Evolutionary conservation across 1,140 invertebrate genomes (phyloP), one percentile per base, ranked within the genome.

Genomic region (Wasmannia auropunctata): DNA sequence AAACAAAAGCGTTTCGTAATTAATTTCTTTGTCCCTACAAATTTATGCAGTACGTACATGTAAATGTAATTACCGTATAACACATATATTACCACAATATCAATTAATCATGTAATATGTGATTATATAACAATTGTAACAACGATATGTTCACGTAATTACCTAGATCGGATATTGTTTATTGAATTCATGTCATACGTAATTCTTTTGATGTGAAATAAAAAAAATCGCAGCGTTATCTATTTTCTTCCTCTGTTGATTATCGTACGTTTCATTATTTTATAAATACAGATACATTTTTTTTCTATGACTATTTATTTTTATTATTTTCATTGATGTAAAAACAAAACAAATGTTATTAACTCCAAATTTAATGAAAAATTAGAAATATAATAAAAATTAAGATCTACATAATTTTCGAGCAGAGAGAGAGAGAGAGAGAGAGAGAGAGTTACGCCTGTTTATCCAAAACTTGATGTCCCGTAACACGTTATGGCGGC

Each of bases 1-100:
- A 83, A 83, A 83, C 28, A 72, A 72, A 72, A 31, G 19, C 19
- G 7, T 58, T 58, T 74, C n/a, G n/a, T 74, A 83, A 74, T 83
- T 72, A 40, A 67, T 25, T 81, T 70, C 34, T 81, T 72, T 4
- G n/a, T 74, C 8, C n/a, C 19, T 40, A 56, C 8, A 46, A 80
- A 60, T 83, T 74, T 83, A 58, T 58, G 4, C 7, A 46, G 16
- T n/a, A 34, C 25, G 56, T 43, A 46, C 28, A 34, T 22, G 56
- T 43, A 46, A 81, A 81, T 58, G 19, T 43, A 46, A 83, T 83
- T 72, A 58, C 11, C 14, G 0, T 56, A 22, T 25, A 58, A 16
- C 40, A 31, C 3, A 60, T 60, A 72, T 72, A 81, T 81, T 72
- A 72, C 54, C n/a, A 16, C 14, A 51, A 25, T 83, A 60, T 58